Evolutionary conservation across 2,888 invertebrate species (phyloP), one percentile per base, ranked within the genome.

Genomic region (Nebria brevicollis): DNA sequence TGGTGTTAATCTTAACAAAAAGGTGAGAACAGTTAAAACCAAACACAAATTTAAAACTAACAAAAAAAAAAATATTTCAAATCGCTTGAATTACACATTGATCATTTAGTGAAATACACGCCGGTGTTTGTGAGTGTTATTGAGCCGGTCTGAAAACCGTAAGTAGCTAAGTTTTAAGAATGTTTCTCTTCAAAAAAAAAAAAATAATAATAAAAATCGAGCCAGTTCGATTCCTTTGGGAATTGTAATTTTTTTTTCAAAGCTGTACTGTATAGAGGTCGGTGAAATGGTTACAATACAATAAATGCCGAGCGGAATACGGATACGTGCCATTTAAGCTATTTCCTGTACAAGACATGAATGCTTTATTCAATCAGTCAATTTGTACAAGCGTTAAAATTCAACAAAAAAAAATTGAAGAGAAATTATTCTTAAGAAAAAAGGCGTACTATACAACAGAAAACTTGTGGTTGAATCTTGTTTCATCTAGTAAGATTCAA

Each of bases 1-100:
- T 66, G 79, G 79, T 79, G 79, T 72, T 70, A 66, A 65, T 34
- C 65, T 80, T 64, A 64, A 70, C 15, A 11, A 75, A 73, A 79
- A 80, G 80, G 80, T 80, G 80, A 80, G 80, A 73, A 43, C 8
- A 43, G n/a, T 43, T 15, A 10, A n/a, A 43, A 43, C 15, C 66
- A 34, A 26, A 76, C 65, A 26, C 54, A 54, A 54, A 6, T 7
- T 54, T 54, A 7, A 2, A 54, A 11, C 54, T 54, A 54, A 54
- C 54, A 54, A 54, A 54, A 11, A 54, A 34, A 34, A 34, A 20
- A 20, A 20, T 1, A 20, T 34, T 34, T 34, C 5, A 34, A 34
- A 54, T 54, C 54, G 54, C 54, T 54, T 70, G 34, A 25, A 70
- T 25, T 64, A 20, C 72, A 77, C 70, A 72, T n/a, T 41, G 25